A percentile compares a stretch with the other conserved stretches of the same genome.
phyloP scores from a whole-genome alignment of 2,888 invertebrate species.

The Diaprepes abbreviatus region DNA sequence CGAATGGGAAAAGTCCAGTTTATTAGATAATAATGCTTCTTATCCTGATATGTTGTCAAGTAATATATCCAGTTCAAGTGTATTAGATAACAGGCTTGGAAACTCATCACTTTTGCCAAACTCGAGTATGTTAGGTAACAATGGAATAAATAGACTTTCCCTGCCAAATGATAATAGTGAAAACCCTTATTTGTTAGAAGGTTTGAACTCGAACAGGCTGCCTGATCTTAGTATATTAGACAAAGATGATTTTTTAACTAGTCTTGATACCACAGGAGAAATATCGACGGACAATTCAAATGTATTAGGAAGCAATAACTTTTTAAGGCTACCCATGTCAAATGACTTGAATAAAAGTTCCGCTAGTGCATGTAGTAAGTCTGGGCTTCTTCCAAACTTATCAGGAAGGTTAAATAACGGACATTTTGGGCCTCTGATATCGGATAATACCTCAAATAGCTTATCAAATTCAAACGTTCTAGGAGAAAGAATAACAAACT shows the following conservation, averaged over 20 bases:
- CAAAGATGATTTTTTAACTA: constrained; percentile 31
- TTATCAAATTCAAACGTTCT: neutral
- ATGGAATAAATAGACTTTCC: constrained; percentile 12
- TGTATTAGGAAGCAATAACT: constrained; percentile 2
- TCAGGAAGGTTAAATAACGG: neutral
- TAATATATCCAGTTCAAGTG: constrained; percentile 17
- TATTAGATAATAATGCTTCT: neutral
- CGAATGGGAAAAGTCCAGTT: constrained; percentile 7
- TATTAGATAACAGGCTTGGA: constrained; percentile 7
- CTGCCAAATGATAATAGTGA: constrained; percentile 25
- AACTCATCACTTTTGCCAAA: constrained; percentile 16
- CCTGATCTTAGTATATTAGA: constrained; percentile 38
- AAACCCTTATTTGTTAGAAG: constrained; percentile 45
- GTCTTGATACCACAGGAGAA: constrained; percentile 9
- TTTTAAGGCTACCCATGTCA: constrained; percentile 25
- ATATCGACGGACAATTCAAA: constrained; percentile 3
- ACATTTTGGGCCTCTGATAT: constrained; percentile 15
- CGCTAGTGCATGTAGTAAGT: neutral
- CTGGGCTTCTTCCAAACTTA: constrained; percentile 25
- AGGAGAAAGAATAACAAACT: constrained; percentile 4
- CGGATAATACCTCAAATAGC: constrained; percentile 15
- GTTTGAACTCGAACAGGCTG: constrained; percentile 42
- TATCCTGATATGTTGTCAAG: constrained; percentile 19
- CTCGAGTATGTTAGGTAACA: constrained; percentile 2
- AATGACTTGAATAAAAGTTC: constrained; percentile 4